These are phyloP conservation scores for Pogonus chalceus DNA, from an alignment of 1,140 invertebrate species.

Conservation along the genomic window DNA sequence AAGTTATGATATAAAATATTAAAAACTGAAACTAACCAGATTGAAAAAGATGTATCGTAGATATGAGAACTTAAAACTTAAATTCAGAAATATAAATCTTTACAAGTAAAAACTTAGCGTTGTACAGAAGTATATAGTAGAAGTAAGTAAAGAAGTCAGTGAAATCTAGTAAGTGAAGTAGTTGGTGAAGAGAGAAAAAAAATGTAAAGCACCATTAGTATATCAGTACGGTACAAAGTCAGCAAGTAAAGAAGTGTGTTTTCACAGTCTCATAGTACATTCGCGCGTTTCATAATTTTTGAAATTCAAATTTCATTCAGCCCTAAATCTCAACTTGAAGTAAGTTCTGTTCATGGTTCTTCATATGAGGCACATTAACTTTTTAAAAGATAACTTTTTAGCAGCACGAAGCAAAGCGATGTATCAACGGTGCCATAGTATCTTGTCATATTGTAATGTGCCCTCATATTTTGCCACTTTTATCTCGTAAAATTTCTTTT, in stretches of 20 bases:
- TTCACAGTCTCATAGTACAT: not conserved
- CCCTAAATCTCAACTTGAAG: not conserved
- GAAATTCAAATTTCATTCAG: not conserved
- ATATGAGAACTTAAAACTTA: too few species aligned
- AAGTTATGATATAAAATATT: too few species aligned
- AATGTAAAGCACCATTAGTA: too few species aligned
- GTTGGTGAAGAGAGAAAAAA: too few species aligned
- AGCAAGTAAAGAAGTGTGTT: not conserved
- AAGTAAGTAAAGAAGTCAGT: too few species aligned
- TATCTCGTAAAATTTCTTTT: slow-evolving; percentile 6
- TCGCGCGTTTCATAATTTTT: not conserved
- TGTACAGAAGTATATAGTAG: too few species aligned
- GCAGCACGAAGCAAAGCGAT: not conserved
- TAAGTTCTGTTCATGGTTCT: not conserved
- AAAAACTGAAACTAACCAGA: too few species aligned
- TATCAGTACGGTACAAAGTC: too few species aligned
- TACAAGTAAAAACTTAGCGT: too few species aligned
- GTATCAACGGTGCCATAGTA: not conserved
- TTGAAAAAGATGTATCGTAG: too few species aligned
- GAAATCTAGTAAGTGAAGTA: too few species aligned
- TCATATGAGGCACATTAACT: slow-evolving; percentile 6
- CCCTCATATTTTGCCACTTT: slow-evolving; percentile 1
- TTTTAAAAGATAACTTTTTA: slow-evolving; percentile 1
- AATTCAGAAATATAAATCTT: too few species aligned
- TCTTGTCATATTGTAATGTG: slow-evolving; percentile 7